These are phyloP conservation scores for Drosophila koepferae DNA, from an alignment of 2,888 invertebrate genomes.

Conservation along the genomic window DNA sequence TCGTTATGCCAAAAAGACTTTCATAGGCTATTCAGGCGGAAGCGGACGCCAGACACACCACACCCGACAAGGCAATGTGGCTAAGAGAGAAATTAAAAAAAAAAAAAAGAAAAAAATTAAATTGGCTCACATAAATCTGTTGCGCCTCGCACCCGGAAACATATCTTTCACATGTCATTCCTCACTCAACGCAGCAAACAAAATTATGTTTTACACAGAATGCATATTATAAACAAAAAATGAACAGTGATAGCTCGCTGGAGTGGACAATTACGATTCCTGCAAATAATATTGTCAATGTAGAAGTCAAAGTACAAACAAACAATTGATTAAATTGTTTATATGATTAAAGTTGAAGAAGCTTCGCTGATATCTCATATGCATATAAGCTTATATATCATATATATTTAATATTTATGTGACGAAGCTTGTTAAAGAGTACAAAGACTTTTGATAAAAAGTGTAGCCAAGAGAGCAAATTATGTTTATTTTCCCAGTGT, in stretches of 20 bases:
- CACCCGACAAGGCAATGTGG: constrained; percentile 51
- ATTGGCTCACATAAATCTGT: constrained; percentile 53
- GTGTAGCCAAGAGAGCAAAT: not conserved
- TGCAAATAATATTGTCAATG: not conserved
- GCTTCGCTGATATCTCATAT: not conserved
- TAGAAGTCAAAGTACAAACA: not conserved
- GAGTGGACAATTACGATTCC: too few relatives aligned
- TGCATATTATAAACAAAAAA: constrained; percentile 9
- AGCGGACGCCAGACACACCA: constrained; percentile 46
- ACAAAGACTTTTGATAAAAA: not conserved
- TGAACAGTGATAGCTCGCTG: not conserved
- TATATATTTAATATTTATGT: not conserved
- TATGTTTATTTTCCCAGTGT: not conserved
- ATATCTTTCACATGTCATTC: constrained; percentile 38
- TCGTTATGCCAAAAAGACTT: constrained; percentile 45
- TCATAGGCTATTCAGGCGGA: constrained; percentile 42
- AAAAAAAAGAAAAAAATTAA: constrained; percentile 23
- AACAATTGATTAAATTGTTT: not conserved
- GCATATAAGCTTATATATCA: not conserved
- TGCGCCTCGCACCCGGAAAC: constrained; percentile 57
- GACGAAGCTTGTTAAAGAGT: not conserved
- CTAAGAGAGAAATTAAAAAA: constrained; percentile 8
- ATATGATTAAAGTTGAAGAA: not conserved
- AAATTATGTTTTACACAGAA: constrained; percentile 33
- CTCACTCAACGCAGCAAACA: constrained; percentile 37